A percentile compares a stretch with the other conserved stretches of the same genome.
Evolutionary conservation across 2,888 invertebrate species (phyloP).

Genomic region (Acanthosepion pharaonis): DNA sequence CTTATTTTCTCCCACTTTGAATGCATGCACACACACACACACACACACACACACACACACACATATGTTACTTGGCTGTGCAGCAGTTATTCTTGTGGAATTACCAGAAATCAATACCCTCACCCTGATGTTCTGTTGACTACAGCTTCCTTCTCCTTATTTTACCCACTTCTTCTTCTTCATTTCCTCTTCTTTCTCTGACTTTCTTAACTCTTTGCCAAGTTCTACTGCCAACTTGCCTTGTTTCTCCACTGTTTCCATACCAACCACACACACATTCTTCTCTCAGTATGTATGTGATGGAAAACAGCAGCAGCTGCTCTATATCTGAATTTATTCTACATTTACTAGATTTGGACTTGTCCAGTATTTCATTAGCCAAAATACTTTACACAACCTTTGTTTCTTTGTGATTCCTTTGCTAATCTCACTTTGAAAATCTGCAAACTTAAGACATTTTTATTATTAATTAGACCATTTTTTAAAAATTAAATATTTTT

Average conservation of each 20-base stretch:
- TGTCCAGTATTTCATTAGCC: conserved; percentile 7
- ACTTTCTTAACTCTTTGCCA: conserved; percentile 34
- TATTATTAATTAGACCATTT: not conserved
- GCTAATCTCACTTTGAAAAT: not conserved
- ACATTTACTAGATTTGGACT: not conserved
- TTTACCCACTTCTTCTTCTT: not conserved
- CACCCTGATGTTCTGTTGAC: not conserved
- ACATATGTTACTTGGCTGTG: not conserved
- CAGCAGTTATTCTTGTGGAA: conserved; percentile 21
- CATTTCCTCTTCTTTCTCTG: not conserved
- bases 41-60: not conserved
- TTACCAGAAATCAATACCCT: conserved; percentile 23
- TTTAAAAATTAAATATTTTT: not conserved
- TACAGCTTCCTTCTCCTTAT: not conserved
- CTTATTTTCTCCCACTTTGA: not conserved
- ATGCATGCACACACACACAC: not conserved
- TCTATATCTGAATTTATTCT: not conserved
- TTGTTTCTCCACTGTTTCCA: conserved; percentile 33
- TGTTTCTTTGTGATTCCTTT: not conserved
- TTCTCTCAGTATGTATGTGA: not conserved
- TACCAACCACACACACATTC: not conserved
- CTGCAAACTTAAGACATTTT: not conserved
- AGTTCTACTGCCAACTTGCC: conserved; percentile 33
- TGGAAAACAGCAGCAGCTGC: not conserved
- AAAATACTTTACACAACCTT: not conserved